These are phyloP conservation scores for Neodiprion fabricii DNA, from an alignment of 1,140 invertebrate species.

Conservation along the genomic window DNA sequence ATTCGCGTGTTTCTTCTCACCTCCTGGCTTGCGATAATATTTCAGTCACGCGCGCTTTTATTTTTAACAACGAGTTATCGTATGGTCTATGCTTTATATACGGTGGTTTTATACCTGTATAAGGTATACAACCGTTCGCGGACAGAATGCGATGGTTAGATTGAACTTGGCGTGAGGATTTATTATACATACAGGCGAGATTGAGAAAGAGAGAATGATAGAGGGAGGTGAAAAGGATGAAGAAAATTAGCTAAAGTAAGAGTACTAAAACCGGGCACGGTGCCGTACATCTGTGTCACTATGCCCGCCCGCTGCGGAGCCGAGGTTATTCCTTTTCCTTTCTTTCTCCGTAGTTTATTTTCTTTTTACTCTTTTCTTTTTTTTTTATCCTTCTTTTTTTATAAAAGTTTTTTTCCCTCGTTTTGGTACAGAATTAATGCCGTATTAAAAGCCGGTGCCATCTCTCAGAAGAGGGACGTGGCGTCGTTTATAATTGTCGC, in stretches of 20 bases:
- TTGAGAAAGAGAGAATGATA: neutral
- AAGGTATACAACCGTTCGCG: no score
- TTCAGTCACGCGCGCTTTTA: neutral
- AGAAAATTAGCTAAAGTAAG: neutral
- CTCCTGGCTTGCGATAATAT: neutral
- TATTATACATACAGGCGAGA: neutral
- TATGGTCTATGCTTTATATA: no score
- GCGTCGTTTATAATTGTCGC: conserved; percentile 1
- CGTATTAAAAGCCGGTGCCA: conserved; percentile 7
- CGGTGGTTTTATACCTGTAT: no score
- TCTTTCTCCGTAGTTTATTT: neutral
- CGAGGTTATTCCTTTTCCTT: neutral
- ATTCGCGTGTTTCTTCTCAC: no score
- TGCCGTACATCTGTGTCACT: neutral
- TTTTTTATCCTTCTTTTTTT: no score
- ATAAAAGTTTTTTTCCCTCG: neutral
- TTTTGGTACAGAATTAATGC: neutral
- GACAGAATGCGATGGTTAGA: no score
- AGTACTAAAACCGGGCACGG: neutral
- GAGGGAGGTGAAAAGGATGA: neutral
- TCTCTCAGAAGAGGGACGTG: neutral
- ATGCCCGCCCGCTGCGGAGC: neutral
- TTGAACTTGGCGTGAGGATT: neutral
- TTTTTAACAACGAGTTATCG: no score
- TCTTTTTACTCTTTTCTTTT: no score